A percentile compares a stretch with the other conserved stretches of the same genome.
Conservation (phyloP, 1,140 invertebrate species). For the honey bee (Apis mellifera) region DNA sequence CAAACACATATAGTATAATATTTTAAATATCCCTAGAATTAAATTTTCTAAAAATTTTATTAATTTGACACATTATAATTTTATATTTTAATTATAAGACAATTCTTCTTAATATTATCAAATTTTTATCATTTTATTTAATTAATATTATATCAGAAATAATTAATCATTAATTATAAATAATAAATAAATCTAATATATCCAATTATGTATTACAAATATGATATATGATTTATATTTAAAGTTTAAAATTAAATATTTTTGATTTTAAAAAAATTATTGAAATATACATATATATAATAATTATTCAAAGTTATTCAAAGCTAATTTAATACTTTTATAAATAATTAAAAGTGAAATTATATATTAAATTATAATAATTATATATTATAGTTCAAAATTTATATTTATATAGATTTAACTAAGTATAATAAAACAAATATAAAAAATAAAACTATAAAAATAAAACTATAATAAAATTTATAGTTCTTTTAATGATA, state of each 20-base stretch:
- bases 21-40: constrained; percentile 19
- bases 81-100: neutral
- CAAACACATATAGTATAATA: neutral
- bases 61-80: neutral
- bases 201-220: neutral
- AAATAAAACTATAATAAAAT: too few relatives aligned
- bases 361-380: neutral
- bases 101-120: neutral
- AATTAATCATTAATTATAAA: neutral
- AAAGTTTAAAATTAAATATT: neutral
- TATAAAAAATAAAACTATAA: too few relatives aligned
- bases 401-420: too few relatives aligned
- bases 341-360: neutral
- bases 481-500: neutral
- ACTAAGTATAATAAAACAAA: too few relatives aligned
- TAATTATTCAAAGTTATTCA: neutral
- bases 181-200: too few relatives aligned
- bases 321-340: neutral
- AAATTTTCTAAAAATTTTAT: neutral
- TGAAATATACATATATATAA: too few relatives aligned
- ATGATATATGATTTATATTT: neutral
- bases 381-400: too few relatives aligned
- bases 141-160: neutral
- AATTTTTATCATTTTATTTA: neutral
- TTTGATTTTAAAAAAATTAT: neutral